phyloP scores from a whole-genome alignment of 2,797 vertebrate species.

The Decapterus maruadsi region DNA sequence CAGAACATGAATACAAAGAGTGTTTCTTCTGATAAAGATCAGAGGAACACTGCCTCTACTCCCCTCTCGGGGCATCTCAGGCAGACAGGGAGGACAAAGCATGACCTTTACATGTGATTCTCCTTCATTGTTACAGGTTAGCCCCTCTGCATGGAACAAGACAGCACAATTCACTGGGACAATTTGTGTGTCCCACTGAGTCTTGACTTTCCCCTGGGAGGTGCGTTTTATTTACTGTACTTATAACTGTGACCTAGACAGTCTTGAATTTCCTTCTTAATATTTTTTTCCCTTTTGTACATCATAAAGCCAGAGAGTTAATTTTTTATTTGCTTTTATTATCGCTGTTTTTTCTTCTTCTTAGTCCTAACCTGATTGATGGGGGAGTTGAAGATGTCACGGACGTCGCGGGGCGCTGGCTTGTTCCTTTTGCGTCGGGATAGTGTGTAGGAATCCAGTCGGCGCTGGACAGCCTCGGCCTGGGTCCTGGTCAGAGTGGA shows the following conservation, averaged over 20 bases:
- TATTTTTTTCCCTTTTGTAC: too few species aligned
- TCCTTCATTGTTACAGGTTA: constrained; percentile 58
- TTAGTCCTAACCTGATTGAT: constrained; percentile 73
- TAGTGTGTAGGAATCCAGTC: constrained; percentile 88
- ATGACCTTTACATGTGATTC: constrained; percentile 76
- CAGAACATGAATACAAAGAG: constrained; percentile 23
- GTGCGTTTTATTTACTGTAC: constrained; percentile 18
- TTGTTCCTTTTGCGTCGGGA: constrained; percentile 90
- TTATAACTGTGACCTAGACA: not conserved
- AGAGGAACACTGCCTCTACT: constrained; percentile 45
- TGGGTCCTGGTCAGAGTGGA: constrained; percentile 92
- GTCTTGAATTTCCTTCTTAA: not conserved
- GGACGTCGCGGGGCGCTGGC: constrained; percentile 87
- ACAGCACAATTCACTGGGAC: constrained; percentile 20
- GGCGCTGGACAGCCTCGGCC: constrained; percentile 88
- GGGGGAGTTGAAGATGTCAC: constrained; percentile 87
- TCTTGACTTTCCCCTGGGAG: constrained; percentile 43
- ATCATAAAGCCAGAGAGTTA: not conserved
- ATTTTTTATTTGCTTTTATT: not conserved
- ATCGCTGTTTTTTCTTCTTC: not conserved
- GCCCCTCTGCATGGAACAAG: constrained; percentile 41
- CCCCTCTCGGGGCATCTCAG: constrained; percentile 35
- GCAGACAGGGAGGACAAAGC: constrained; percentile 64
- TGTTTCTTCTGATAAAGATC: constrained; percentile 68
- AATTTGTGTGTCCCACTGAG: constrained; percentile 24